A percentile compares a stretch with the other conserved stretches of the same genome.
These are phyloP conservation scores for Ceyx cyanopectus DNA, from an alignment of 2,113 vertebrate species.

Conservation along the genomic window DNA sequence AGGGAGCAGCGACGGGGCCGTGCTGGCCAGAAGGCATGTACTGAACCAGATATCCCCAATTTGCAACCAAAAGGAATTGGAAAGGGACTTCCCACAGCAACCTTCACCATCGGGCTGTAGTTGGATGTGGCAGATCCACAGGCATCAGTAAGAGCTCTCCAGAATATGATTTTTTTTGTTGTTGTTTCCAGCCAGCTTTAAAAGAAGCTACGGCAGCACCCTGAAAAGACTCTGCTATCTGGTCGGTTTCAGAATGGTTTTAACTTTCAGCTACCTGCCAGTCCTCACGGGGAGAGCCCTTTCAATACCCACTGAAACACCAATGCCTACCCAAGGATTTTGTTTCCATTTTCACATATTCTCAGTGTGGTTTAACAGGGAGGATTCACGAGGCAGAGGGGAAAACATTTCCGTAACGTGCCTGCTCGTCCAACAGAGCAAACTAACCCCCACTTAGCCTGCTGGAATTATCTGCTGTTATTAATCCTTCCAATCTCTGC, in stretches of 20 bases:
- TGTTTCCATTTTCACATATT: conserved; percentile 57
- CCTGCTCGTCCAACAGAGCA: neutral
- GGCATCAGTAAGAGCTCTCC: conserved; percentile 62
- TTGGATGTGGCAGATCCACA: conserved; percentile 26
- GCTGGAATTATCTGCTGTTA: conserved; percentile 19
- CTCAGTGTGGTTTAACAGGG: neutral
- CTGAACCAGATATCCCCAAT: conserved; percentile 28
- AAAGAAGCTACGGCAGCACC: neutral
- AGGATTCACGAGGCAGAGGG: neutral
- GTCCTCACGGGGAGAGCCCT: conserved; percentile 30
- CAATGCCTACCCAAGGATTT: conserved; percentile 38
- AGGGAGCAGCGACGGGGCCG: neutral
- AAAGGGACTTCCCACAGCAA: conserved; percentile 58
- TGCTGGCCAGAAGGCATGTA: conserved; percentile 50
- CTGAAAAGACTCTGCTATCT: conserved; percentile 13
- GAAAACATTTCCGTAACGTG: conserved; percentile 16
- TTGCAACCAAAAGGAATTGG: conserved; percentile 50
- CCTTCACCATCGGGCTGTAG: conserved; percentile 2
- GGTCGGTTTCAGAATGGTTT: neutral
- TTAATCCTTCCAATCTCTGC: conserved; percentile 3
- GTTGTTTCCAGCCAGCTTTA: conserved; percentile 30
- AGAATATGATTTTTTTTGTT: conserved; percentile 12
- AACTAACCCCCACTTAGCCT: neutral
- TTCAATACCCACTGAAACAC: conserved; percentile 22
- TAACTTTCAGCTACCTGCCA: conserved; percentile 42